Evolutionary conservation across 2,113 vertebrate species (phyloP).

Genomic region (Sapayoa aenigma): DNA sequence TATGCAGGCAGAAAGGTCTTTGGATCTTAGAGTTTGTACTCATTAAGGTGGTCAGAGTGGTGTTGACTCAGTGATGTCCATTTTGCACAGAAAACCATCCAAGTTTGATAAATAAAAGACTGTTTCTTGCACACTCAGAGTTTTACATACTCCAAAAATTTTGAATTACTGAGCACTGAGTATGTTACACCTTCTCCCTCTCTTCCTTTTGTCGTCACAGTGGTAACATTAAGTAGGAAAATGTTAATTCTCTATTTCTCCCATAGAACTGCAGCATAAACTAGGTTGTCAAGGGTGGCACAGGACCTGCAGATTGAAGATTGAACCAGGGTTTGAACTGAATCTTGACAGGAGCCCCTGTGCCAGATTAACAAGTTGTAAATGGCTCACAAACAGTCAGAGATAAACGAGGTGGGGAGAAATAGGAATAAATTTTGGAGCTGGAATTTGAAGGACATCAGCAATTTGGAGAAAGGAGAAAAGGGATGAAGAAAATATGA

Average conservation of each 20-base stretch:
- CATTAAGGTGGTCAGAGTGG: neutral
- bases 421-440: neutral
- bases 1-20: neutral
- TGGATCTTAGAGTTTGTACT: neutral
- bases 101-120: neutral
- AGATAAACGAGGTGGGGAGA: neutral
- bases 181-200: neutral
- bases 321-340: neutral
- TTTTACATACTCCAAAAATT: neutral
- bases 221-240: neutral
- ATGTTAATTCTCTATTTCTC: neutral
- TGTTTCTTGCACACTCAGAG: neutral
- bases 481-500: neutral
- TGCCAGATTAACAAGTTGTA: neutral
- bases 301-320: neutral
- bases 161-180: neutral
- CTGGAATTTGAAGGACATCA: neutral
- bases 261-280: neutral
- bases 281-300: neutral
- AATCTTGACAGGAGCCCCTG: neutral
- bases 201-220: neutral
- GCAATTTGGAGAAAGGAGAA: neutral
- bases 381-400: neutral
- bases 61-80: neutral
- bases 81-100: neutral